Evolutionary conservation across 2,888 invertebrate species (phyloP).

Genomic region (Cepaea hortensis): DNA sequence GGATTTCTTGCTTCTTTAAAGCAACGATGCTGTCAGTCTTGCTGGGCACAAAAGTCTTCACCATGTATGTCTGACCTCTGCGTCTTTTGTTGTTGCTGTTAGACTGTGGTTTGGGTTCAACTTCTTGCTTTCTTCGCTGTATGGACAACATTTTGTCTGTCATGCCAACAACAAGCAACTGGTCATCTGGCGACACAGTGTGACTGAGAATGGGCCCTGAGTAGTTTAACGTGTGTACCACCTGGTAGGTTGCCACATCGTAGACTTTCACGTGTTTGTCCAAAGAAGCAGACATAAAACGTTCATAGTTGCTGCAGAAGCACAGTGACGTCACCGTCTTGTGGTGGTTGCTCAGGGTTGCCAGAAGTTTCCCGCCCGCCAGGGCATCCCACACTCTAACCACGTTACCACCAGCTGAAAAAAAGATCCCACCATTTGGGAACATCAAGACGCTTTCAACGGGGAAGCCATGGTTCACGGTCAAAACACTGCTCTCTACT

Average conservation of each 20-base stretch:
- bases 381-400: slow-evolving; percentile 95
- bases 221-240: slow-evolving; percentile 91
- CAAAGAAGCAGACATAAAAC: slow-evolving; percentile 91
- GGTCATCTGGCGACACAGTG: slow-evolving; percentile 85
- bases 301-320: slow-evolving; percentile 87
- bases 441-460: slow-evolving; percentile 92
- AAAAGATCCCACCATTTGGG: slow-evolving; percentile 91
- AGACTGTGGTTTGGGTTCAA: slow-evolving; percentile 35
- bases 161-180: slow-evolving; percentile 92
- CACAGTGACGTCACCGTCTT: slow-evolving; percentile 93
- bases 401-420: slow-evolving; percentile 92
- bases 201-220: slow-evolving; percentile 93
- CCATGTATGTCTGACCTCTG: slow-evolving; percentile 30
- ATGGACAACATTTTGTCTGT: slow-evolving; percentile 93
- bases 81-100: neutral
- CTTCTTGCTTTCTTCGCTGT: slow-evolving; percentile 80
- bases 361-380: slow-evolving; percentile 86
- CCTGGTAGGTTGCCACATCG: slow-evolving; percentile 89
- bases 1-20: slow-evolving; percentile 63
- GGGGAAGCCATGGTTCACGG: slow-evolving; percentile 90
- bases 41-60: slow-evolving; percentile 41
- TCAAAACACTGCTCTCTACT: slow-evolving; percentile 82
- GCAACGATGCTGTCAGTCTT: slow-evolving; percentile 70
- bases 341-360: slow-evolving; percentile 92
- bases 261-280: slow-evolving; percentile 96